phyloP scores from a whole-genome alignment of 2,797 vertebrate species.

The Dendrocincla tyrannina region DNA sequence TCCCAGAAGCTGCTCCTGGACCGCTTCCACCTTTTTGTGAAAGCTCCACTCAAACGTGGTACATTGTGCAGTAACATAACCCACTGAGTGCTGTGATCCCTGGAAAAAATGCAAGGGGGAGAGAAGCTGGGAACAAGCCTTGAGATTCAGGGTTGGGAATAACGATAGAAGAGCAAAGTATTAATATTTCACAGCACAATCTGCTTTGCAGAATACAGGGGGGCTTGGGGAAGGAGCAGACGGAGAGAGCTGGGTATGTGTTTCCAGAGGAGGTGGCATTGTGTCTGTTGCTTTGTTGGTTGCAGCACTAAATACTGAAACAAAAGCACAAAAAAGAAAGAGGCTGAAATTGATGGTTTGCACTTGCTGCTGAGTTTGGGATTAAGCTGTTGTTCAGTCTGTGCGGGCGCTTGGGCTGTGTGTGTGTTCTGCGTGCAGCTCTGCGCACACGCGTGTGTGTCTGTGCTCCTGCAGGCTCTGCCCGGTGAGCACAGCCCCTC shows the following conservation, averaged over 20 bases:
- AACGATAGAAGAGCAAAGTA: background rate
- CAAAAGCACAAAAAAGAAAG: background rate
- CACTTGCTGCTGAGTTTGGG: background rate
- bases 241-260: conserved; percentile 23
- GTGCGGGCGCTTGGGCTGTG: fast-evolving
- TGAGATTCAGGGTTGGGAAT: background rate
- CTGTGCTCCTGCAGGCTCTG: background rate
- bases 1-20: conserved; percentile 64
- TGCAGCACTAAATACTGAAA: conserved; percentile 34
- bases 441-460: fast-evolving
- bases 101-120: background rate
- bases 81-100: background rate
- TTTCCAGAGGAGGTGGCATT: conserved; percentile 40
- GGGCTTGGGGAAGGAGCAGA: conserved; percentile 33
- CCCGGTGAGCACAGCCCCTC: too few relatives aligned
- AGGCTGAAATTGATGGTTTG: background rate
- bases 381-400: background rate
- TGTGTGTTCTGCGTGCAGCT: background rate
- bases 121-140: background rate
- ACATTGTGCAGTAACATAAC: background rate
- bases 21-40: conserved; percentile 48
- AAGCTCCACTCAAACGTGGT: conserved; percentile 9
- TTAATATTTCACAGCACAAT: conserved; percentile 54
- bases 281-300: conserved; percentile 48
- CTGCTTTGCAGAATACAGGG: conserved; percentile 15